Base-by-base conservation (phyloP, 1,140 invertebrate species). In the Doryteuthis pealeii region DNA sequence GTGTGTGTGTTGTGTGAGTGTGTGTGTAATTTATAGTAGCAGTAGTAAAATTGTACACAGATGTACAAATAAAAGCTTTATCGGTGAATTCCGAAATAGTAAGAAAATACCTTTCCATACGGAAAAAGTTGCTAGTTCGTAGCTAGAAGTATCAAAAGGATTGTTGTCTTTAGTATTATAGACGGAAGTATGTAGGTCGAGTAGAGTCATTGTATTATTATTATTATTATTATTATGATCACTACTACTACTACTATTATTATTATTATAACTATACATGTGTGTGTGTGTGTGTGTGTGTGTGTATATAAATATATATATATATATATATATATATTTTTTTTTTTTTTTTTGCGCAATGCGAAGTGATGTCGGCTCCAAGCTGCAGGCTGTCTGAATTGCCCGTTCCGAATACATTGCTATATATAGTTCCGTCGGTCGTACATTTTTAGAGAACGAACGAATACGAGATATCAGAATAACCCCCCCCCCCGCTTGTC, bases 121-220 rank as follows among this genome's bases (percentile, higher is more conserved):
- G 79, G 78, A 78, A 83, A 83, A 83, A 79, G 71, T 79, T 69
- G 70, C 77, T 74, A 74, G 76, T 73, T 84, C 81, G 77, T 77
- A 76, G 72, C 72, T 73, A n/a, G n/a, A n/a, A n/a, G n/a, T n/a
- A 76, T 84, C 80, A 75, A 79, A 76, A 80, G 81, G 79, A 75
- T 80, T 79, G 75, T 80, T 79, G 75, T 78, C 82, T 74, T 82
- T 78, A 58, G 79, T 79, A 76, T 78, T 83, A 76, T 74, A 78
- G 74, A 76, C 75, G 77, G 80, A 76, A 80, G 78, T 79, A 83
- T 83, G 80, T 81, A 84, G 83, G 84, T 86, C 83, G 83, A 83
- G 77, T 73, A 82, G 80, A 79, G 84, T 86, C 83, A 86, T 86
- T 79, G 79, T 84, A 80, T 76, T 74, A 73, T 74, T 76, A 73